These are phyloP conservation scores for Caprella mutica DNA, from an alignment of 2,888 invertebrate genomes.

Conservation along the genomic window DNA sequence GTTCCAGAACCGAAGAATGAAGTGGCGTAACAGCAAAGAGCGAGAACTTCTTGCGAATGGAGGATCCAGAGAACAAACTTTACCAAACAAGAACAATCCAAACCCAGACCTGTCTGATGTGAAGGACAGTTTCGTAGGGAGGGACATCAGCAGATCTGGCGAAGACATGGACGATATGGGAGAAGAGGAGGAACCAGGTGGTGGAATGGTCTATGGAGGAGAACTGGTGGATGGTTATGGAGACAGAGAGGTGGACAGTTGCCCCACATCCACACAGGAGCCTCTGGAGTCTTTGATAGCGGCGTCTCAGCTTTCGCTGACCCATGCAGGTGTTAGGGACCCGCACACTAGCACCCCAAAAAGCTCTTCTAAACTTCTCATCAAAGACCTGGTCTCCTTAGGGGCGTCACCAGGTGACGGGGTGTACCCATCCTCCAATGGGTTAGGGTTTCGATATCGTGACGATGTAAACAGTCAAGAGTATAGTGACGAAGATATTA, in stretches of 20 bases:
- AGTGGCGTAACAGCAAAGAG: conserved; percentile 96
- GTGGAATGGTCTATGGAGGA: not conserved
- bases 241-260: not conserved
- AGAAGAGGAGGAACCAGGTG: not conserved
- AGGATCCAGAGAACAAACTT: conserved; percentile 84
- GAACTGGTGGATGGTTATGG: not conserved
- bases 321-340: not conserved
- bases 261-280: not conserved
- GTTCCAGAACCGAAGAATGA: conserved; percentile 98
- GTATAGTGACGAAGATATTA: conserved; percentile 32
- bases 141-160: not conserved
- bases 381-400: conserved; percentile 7
- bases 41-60: conserved; percentile 84
- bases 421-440: not conserved
- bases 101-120: conserved; percentile 81
- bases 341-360: not conserved
- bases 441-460: not conserved
- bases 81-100: conserved; percentile 93
- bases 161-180: conserved; percentile 7
- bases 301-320: conserved; percentile 5
- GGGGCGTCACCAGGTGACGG: too few species aligned
- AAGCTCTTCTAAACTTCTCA: conserved; percentile 6
- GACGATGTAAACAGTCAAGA: conserved; percentile 13
- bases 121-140: conserved; percentile 10
- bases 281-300: conserved; percentile 9